Percentiles rank a stretch among this genome's conserved stretches.
phyloP scores from a whole-genome alignment of 2,888 invertebrate genomes.

The Conops quadrifasciatus region DNA sequence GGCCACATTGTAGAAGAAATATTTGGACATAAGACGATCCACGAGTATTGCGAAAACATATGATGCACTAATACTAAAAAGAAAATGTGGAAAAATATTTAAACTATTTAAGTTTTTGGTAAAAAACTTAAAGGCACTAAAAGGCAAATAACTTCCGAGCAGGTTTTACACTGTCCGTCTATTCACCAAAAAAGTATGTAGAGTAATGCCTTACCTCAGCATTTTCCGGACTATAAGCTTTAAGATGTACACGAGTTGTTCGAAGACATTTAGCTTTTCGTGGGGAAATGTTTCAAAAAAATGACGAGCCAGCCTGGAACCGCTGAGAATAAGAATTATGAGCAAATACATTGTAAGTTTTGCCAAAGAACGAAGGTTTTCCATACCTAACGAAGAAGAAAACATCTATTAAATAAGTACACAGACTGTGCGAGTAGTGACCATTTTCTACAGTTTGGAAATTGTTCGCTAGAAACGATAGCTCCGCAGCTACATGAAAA shows the following conservation, averaged over 20 bases:
- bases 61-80: constrained; percentile 69
- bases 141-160: background rate
- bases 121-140: no score
- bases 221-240: constrained; percentile 69
- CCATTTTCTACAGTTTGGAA: constrained; percentile 35
- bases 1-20: constrained; percentile 65
- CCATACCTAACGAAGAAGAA: constrained; percentile 72
- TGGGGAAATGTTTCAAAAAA: constrained; percentile 68
- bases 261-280: constrained; percentile 63
- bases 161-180: background rate
- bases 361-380: background rate
- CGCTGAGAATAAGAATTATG: constrained; percentile 62
- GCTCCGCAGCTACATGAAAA: constrained; percentile 71
- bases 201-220: constrained; percentile 66
- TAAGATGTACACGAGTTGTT: constrained; percentile 67
- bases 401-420: constrained; percentile 49
- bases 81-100: background rate
- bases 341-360: background rate
- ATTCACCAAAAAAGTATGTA: background rate
- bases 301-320: constrained; percentile 69
- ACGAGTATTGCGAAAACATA: constrained; percentile 70
- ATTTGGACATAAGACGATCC: constrained; percentile 67
- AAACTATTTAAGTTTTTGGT: background rate
- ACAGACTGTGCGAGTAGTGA: constrained; percentile 37
- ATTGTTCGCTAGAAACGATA: constrained; percentile 69